Evolutionary conservation across 2,113 vertebrate genomes (phyloP).

Genomic region (Spizaetus ornatus): DNA sequence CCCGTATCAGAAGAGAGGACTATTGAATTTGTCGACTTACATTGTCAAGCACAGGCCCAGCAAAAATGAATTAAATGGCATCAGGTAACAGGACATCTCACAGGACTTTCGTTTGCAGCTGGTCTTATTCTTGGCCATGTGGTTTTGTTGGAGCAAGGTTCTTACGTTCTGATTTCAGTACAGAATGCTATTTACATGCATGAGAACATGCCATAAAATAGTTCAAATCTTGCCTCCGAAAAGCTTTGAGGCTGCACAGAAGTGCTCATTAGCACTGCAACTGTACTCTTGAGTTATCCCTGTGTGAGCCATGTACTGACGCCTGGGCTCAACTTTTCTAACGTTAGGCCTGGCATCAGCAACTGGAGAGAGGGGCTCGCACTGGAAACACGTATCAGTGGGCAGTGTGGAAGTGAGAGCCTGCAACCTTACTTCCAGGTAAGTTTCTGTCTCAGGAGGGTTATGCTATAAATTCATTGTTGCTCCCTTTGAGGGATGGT

Average conservation of each 20-base stretch:
- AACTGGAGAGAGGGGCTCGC: fast-evolving
- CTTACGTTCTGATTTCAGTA: not conserved
- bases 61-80: not conserved
- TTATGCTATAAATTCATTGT: not conserved
- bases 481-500: not conserved
- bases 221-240: not conserved
- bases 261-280: not conserved
- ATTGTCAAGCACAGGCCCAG: not conserved
- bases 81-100: not conserved
- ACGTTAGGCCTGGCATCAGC: not conserved
- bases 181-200: not conserved
- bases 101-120: not conserved
- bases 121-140: not conserved
- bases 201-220: not conserved
- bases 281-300: not conserved
- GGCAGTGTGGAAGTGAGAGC: not conserved
- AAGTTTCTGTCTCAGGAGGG: not conserved
- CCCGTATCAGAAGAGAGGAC: not conserved
- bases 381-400: not conserved
- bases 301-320: not conserved
- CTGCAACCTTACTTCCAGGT: not conserved
- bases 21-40: not conserved
- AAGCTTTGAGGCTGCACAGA: not conserved
- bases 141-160: not conserved
- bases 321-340: not conserved